Evolutionary conservation across 2,113 vertebrate species (phyloP), one percentile per base, ranked within the genome.

Genomic region (Phasianus colchicus): DNA sequence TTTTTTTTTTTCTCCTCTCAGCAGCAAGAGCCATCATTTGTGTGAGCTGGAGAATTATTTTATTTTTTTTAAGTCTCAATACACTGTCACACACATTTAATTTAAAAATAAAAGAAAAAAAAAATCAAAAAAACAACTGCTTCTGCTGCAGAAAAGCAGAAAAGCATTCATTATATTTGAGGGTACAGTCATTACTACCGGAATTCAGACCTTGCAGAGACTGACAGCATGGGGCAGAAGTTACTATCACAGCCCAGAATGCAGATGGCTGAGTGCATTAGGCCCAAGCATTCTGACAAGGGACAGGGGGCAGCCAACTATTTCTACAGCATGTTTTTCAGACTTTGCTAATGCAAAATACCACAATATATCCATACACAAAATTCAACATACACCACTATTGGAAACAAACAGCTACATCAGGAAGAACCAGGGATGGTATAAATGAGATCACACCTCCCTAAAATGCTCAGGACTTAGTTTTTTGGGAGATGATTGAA

Each of bases 181-280:
- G 1, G 4, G 5, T 19, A 34, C 2, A 13, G 47, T 32, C 22
- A 34, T 40, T 16, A 57, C 65, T 13, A 29, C 1, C 18, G 54
- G 45, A 32, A 24, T 45, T 32, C 54, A 55, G 52, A 43, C 60
- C 64, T n/a, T 25, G 34, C 1, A 13, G 4, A 67, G 34, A 69
- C 8, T 18, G 27, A 83, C n/a, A 65, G 55, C 30, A 17, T 2
- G 18, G 8, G 57, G 18, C 7, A 63, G 32, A 2, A 63, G 40
- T 13, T 63, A 13, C 2, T 55, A 34, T 25, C 2, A 1, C 1
- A 1, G 10, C 50, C 54, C 55, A 34, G 32, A 69, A 13, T 0
- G 14, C 9, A 38, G 11, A 38, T 9, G 13, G 42, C 29, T 52
- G 7, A 10, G 17, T 7, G 34, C 24, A 20, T 36, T 38, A 79